A percentile compares a stretch with the other conserved stretches of the same genome.
These are phyloP conservation scores for Stegastes partitus DNA, from an alignment of 2,113 vertebrate genomes.

Conservation along the genomic window DNA sequence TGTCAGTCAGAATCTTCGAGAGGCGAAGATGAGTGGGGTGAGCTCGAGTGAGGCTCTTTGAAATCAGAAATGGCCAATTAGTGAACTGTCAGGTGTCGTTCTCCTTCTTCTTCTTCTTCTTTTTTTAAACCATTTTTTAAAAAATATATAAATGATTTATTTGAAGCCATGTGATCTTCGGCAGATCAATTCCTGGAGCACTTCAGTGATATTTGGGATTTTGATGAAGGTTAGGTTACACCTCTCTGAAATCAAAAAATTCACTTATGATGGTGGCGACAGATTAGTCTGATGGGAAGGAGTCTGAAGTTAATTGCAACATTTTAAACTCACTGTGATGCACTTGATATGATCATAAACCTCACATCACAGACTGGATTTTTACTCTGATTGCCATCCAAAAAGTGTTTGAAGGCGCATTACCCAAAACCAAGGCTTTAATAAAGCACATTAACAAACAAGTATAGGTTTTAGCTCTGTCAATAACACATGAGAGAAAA, in stretches of 20 bases:
- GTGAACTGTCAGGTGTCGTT: slow-evolving; percentile 66
- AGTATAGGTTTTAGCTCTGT: neutral
- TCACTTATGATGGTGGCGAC: slow-evolving; percentile 13
- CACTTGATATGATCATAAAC: slow-evolving; percentile 51
- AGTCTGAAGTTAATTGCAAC: slow-evolving; percentile 43
- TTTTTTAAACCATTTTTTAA: slow-evolving; percentile 20
- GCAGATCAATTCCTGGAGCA: slow-evolving; percentile 41
- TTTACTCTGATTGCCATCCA: slow-evolving; percentile 29
- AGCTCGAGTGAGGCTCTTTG: slow-evolving; percentile 55
- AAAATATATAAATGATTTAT: slow-evolving; percentile 35
- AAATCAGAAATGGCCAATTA: slow-evolving; percentile 80
- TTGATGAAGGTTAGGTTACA: slow-evolving; percentile 58
- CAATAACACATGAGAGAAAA: neutral
- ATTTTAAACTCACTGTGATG: slow-evolving; percentile 32
- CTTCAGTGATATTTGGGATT: slow-evolving; percentile 41
- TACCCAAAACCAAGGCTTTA: slow-evolving; percentile 27
- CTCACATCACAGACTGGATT: slow-evolving; percentile 19
- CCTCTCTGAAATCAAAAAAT: slow-evolving; percentile 34
- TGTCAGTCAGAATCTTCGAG: slow-evolving; percentile 70
- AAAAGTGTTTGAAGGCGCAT: slow-evolving; percentile 36
- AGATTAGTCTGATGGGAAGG: slow-evolving; percentile 7
- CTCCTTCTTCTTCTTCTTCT: slow-evolving; percentile 42
- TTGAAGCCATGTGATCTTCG: slow-evolving; percentile 40
- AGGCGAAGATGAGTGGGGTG: slow-evolving; percentile 26
- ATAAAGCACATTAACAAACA: slow-evolving; percentile 27